Percentiles rank a stretch among this genome's conserved stretches.
These are phyloP conservation scores for Carcinoscorpius rotundicauda DNA, from an alignment of 1,140 invertebrate genomes.

Conservation along the genomic window DNA sequence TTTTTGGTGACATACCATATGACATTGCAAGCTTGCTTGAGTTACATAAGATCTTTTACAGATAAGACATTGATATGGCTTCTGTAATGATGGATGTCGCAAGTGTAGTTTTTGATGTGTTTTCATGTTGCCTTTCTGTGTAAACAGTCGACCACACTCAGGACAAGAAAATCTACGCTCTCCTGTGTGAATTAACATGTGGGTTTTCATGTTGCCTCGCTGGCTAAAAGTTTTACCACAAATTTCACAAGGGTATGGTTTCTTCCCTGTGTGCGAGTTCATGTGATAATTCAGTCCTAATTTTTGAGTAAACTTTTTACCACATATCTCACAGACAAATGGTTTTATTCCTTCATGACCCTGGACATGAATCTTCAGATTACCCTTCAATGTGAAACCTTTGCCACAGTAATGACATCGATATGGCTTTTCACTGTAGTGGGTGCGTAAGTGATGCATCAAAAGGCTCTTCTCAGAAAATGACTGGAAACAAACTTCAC, in stretches of 20 bases:
- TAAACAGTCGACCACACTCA: slow-evolving; percentile 11
- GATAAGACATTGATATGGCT: slow-evolving; percentile 57
- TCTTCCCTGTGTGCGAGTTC: slow-evolving; percentile 41
- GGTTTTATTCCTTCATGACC: slow-evolving; percentile 32
- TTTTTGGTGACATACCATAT: slow-evolving; percentile 5
- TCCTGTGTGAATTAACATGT: slow-evolving; percentile 70
- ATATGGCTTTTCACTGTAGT: slow-evolving; percentile 27
- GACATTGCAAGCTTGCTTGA: slow-evolving; percentile 18
- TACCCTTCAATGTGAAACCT: slow-evolving; percentile 37
- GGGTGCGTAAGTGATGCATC: slow-evolving; percentile 12
- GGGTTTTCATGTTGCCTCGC: slow-evolving; percentile 59
- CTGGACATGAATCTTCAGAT: slow-evolving; percentile 39
- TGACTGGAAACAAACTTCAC: too few species aligned
- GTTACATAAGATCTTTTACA: slow-evolving; percentile 43
- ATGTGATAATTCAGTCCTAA: slow-evolving; percentile 38
- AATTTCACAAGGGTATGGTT: slow-evolving; percentile 33
- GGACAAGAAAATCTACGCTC: slow-evolving; percentile 27
- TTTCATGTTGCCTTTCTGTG: slow-evolving; percentile 13
- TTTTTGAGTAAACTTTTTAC: slow-evolving; percentile 19
- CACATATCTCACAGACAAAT: too few species aligned
- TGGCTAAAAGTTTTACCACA: slow-evolving; percentile 61
- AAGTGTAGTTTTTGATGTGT: slow-evolving; percentile 52
- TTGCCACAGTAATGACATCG: slow-evolving; percentile 27
- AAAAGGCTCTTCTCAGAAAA: too few species aligned
- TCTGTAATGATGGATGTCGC: slow-evolving; percentile 53